Percentiles rank a stretch among this genome's conserved stretches.
Evolutionary conservation across 1,140 invertebrate species (phyloP).

Genomic region (Lordiphosa clarofinis): DNA sequence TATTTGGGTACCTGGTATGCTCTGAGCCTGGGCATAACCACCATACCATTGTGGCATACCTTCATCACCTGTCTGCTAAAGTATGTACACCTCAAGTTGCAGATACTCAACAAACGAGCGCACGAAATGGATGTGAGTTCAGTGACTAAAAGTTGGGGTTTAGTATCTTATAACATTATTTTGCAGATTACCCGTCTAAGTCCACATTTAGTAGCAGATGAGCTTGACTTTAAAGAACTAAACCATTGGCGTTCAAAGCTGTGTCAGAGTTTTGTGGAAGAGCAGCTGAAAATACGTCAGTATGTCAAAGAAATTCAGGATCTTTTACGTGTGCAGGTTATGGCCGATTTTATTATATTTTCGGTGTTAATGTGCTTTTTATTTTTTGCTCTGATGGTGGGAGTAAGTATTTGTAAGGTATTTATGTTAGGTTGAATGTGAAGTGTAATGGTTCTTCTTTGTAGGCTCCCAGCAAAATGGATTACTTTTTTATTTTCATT

Average conservation of each 20-base stretch:
- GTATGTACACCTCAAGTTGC: conserved; percentile 51
- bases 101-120: conserved; percentile 45
- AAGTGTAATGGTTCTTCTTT: background rate
- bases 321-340: conserved; percentile 54
- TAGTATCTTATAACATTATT: background rate
- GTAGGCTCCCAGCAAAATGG: conserved; percentile 59
- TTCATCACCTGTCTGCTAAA: conserved; percentile 70
- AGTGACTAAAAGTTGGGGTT: background rate
- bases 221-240: conserved; percentile 10
- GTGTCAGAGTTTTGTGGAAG: conserved; percentile 41
- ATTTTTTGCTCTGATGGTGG: conserved; percentile 50
- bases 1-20: conserved; percentile 62
- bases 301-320: conserved; percentile 48
- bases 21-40: conserved; percentile 49
- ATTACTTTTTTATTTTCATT: conserved; percentile 62
- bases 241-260: conserved; percentile 45
- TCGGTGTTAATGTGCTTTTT: conserved; percentile 68
- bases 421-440: no score
- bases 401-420: conserved; percentile 38
- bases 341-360: conserved; percentile 67
- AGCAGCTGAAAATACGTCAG: conserved; percentile 41
- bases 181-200: conserved; percentile 32
- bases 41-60: conserved; percentile 71
- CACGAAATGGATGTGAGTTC: conserved; percentile 53
- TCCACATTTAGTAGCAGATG: background rate